Conservation (phyloP, 1,140 invertebrate species). For the Hyphantria cunea region DNA sequence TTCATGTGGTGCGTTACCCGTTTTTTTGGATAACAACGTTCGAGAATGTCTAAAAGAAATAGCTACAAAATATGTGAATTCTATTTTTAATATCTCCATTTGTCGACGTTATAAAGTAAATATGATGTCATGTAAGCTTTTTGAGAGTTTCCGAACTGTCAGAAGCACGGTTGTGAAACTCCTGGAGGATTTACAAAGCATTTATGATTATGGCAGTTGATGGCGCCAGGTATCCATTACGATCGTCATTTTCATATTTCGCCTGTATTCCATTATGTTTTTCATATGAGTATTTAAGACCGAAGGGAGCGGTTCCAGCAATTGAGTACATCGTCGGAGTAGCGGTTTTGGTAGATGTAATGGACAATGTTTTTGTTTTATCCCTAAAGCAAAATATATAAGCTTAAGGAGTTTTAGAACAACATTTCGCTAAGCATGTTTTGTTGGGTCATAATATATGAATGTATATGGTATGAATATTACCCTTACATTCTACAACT, state of each 20-base stretch:
- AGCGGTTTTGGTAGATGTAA: no score
- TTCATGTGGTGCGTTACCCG: no score
- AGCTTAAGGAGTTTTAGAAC: no score
- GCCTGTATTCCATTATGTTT: slow-evolving; percentile 12
- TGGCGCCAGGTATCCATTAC: slow-evolving; percentile 20
- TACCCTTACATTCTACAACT: no score
- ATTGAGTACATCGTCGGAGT: background rate
- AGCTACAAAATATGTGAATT: no score
- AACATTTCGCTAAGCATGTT: no score
- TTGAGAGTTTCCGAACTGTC: slow-evolving; percentile 13
- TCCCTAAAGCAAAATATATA: no score
- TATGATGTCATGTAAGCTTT: slow-evolving; percentile 1
- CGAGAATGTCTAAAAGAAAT: no score
- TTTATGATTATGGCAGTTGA: slow-evolving; percentile 17
- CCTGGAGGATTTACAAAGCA: slow-evolving; percentile 15
- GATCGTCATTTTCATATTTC: slow-evolving; percentile 15
- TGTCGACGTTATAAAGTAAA: background rate
- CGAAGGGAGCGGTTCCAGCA: slow-evolving; percentile 6
- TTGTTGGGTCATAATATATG: no score
- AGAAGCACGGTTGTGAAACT: slow-evolving; percentile 10
- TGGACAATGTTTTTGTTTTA: no score
- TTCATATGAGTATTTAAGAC: slow-evolving; percentile 11
- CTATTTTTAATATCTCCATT: slow-evolving; percentile 3
- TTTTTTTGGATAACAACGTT: no score
- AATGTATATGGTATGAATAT: no score